Conservation (phyloP, 2,797 vertebrate species). For the Bovichtus variegatus region DNA sequence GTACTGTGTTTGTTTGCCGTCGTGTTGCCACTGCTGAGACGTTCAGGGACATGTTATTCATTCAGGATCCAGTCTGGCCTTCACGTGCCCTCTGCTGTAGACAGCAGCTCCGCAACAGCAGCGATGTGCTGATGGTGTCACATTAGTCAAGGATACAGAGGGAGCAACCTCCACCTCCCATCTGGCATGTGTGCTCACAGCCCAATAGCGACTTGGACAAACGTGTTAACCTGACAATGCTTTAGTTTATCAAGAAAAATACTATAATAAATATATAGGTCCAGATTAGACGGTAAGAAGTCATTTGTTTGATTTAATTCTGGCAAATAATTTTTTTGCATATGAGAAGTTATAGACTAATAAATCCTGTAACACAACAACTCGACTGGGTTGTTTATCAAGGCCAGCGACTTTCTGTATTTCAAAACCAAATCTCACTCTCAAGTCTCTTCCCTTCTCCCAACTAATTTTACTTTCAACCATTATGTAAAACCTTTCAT, state of each 20-base stretch:
- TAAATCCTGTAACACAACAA: neutral
- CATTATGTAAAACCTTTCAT: neutral
- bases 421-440: too few relatives aligned
- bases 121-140: slow-evolving; percentile 56
- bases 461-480: neutral
- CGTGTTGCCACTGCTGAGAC: slow-evolving; percentile 40
- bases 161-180: slow-evolving; percentile 54
- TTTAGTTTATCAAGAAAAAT: slow-evolving; percentile 19
- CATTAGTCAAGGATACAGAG: slow-evolving; percentile 70
- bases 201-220: slow-evolving; percentile 26
- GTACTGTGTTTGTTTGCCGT: slow-evolving; percentile 34
- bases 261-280: neutral
- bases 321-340: neutral
- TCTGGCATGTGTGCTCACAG: slow-evolving; percentile 52
- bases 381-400: neutral
- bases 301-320: neutral
- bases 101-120: slow-evolving; percentile 40
- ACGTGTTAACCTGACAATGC: slow-evolving; percentile 4
- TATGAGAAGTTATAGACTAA: neutral
- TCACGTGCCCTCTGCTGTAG: slow-evolving; percentile 53
- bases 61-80: slow-evolving; percentile 54
- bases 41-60: slow-evolving; percentile 60
- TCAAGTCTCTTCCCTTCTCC: neutral
- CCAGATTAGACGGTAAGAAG: neutral
- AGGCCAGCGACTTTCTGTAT: neutral